Percentiles rank a stretch among this genome's conserved stretches.
Evolutionary conservation across 2,113 vertebrate species (phyloP).

Genomic region (Illadopsis cleaveri): DNA sequence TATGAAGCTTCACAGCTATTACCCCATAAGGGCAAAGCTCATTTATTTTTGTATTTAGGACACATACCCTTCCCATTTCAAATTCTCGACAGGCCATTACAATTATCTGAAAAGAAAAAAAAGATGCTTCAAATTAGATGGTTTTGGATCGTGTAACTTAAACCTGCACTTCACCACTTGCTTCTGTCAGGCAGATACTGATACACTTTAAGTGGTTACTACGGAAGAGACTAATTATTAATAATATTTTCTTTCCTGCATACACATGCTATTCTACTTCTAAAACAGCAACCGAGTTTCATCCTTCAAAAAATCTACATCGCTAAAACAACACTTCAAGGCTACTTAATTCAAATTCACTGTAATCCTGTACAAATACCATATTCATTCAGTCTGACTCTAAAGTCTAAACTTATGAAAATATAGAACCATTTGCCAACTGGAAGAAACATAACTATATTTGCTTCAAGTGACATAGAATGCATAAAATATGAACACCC

Average conservation of each 20-base stretch:
- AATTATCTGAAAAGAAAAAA: slow-evolving; percentile 84
- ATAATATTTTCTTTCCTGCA: background rate
- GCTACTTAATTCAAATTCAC: background rate
- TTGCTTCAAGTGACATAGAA: background rate
- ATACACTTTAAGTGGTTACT: background rate
- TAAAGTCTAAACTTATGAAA: background rate
- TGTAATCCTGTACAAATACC: background rate
- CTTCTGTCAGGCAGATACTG: background rate
- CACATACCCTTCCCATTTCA: slow-evolving; percentile 98
- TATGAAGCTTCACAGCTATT: background rate
- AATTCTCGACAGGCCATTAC: slow-evolving; percentile 99
- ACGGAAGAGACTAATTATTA: background rate
- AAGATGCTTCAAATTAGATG: background rate
- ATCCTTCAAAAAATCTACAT: background rate
- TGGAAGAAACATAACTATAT: background rate
- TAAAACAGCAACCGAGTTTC: background rate
- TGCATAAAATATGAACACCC: background rate
- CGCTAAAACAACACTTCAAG: background rate
- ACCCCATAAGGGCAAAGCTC: background rate
- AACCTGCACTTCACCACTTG: background rate
- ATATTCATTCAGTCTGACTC: background rate
- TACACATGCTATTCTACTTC: background rate
- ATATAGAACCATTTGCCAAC: background rate
- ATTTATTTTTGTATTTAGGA: background rate
- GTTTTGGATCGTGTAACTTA: background rate